A percentile compares a stretch with the other conserved stretches of the same genome.
phyloP scores from a whole-genome alignment of 2,888 invertebrate genomes.

The Alsophila aescularia region DNA sequence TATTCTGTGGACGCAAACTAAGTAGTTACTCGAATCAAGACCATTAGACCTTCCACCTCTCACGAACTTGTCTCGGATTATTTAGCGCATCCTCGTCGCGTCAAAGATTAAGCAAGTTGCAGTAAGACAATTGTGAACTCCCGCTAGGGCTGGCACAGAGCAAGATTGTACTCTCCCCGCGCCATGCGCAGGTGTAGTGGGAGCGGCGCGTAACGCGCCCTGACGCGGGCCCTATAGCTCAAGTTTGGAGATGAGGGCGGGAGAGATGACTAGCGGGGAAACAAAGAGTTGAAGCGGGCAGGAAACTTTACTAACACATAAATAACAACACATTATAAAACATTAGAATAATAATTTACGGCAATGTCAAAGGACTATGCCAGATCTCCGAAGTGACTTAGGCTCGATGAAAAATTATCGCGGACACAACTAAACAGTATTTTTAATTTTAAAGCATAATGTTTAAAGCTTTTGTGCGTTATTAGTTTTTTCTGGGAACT shows the following conservation, averaged over 20 bases:
- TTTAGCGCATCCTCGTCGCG: slow-evolving; percentile 36
- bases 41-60: not conserved
- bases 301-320: not conserved
- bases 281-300: not conserved
- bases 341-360: too few species aligned
- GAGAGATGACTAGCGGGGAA: slow-evolving; percentile 19
- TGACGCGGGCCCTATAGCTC: slow-evolving; percentile 61
- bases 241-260: slow-evolving; percentile 43
- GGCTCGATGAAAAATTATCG: too few species aligned
- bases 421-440: too few species aligned
- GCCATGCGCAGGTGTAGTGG: slow-evolving; percentile 32
- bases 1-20: not conserved
- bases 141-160: slow-evolving; percentile 21
- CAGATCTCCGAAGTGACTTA: too few species aligned
- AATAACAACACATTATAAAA: too few species aligned
- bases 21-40: not conserved
- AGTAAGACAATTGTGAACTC: slow-evolving; percentile 35
- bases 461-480: too few species aligned
- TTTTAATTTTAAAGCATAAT: too few species aligned
- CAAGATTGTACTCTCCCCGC: slow-evolving; percentile 25
- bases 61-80: slow-evolving; percentile 27
- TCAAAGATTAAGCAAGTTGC: slow-evolving; percentile 38
- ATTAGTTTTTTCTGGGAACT: too few species aligned
- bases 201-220: slow-evolving; percentile 55
- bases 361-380: too few species aligned